These are phyloP conservation scores for Peromyscus attwateri DNA, from an alignment of 2,797 vertebrate genomes.

Conservation along the genomic window DNA sequence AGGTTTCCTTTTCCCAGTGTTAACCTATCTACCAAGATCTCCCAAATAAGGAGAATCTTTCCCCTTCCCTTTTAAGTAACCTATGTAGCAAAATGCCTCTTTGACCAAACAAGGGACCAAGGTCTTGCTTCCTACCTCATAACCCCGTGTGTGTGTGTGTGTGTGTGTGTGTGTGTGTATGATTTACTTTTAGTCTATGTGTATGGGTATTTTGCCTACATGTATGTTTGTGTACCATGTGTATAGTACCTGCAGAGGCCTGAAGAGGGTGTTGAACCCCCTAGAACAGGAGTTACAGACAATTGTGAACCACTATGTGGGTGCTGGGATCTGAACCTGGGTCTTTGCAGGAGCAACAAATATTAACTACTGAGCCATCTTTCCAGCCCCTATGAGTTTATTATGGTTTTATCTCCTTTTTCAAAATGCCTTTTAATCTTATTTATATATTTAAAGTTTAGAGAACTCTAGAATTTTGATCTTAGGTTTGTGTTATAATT, in stretches of 20 bases:
- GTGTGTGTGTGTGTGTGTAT: too few relatives aligned
- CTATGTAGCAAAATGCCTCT: background rate
- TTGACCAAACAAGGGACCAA: background rate
- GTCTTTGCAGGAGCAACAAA: background rate
- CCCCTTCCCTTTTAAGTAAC: background rate
- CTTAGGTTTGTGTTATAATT: background rate
- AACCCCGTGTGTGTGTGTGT: too few relatives aligned
- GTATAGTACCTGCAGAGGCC: background rate
- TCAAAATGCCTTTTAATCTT: slow-evolving; percentile 12
- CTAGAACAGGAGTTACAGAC: background rate
- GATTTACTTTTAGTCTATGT: background rate
- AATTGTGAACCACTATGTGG: background rate
- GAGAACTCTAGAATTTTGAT: background rate
- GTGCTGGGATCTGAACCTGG: background rate
- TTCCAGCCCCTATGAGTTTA: background rate
- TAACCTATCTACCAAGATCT: background rate
- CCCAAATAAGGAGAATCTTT: background rate
- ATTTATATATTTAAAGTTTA: background rate
- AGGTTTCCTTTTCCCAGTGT: background rate
- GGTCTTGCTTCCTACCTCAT: background rate
- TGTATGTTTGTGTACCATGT: background rate
- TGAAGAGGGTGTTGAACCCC: background rate
- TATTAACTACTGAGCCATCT: background rate
- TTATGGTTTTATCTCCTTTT: slow-evolving; percentile 21
- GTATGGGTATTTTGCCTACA: background rate